Percentiles rank a stretch among this genome's conserved stretches.
phyloP scores from a whole-genome alignment of 2,797 vertebrate species.

The Tenualosa thibaudeaui region DNA sequence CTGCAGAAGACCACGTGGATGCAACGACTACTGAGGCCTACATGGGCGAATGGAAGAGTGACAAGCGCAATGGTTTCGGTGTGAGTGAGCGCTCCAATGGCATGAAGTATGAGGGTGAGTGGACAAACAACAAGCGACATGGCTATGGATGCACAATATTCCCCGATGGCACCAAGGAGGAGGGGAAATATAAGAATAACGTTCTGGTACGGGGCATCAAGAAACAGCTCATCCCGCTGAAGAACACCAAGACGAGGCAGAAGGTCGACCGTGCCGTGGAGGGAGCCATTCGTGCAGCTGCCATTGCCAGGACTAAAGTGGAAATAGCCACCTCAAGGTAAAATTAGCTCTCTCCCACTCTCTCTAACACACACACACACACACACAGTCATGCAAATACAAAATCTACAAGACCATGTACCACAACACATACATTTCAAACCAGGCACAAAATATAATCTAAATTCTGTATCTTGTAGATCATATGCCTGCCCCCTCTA shows the following conservation, averaged over 20 bases:
- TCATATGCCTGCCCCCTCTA: not conserved
- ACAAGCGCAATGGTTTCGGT: constrained; percentile 92
- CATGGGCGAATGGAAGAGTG: constrained; percentile 95
- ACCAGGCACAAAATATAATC: not conserved
- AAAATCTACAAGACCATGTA: not conserved
- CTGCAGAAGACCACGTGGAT: constrained; percentile 89
- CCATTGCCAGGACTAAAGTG: constrained; percentile 94
- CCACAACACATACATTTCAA: not conserved
- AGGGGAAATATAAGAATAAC: constrained; percentile 97
- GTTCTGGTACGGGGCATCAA: constrained; percentile 87
- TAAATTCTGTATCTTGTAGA: constrained; percentile 1
- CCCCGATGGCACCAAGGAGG: constrained; percentile 89
- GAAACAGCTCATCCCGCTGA: constrained; percentile 91
- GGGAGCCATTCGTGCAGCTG: constrained; percentile 87
- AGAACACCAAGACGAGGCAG: constrained; percentile 93
- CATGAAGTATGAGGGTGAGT: constrained; percentile 96
- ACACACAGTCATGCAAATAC: not conserved
- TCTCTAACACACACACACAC: constrained; percentile 8
- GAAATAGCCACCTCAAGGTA: constrained; percentile 96
- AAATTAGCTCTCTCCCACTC: not conserved
- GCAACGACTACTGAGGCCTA: constrained; percentile 95
- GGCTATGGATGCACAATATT: constrained; percentile 94
- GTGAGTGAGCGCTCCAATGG: constrained; percentile 93
- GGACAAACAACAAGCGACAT: constrained; percentile 91
- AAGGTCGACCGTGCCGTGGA: constrained; percentile 93